These are phyloP conservation scores for Urosaurus nigricauda DNA, from an alignment of 2,797 vertebrate species.

Conservation along the genomic window DNA sequence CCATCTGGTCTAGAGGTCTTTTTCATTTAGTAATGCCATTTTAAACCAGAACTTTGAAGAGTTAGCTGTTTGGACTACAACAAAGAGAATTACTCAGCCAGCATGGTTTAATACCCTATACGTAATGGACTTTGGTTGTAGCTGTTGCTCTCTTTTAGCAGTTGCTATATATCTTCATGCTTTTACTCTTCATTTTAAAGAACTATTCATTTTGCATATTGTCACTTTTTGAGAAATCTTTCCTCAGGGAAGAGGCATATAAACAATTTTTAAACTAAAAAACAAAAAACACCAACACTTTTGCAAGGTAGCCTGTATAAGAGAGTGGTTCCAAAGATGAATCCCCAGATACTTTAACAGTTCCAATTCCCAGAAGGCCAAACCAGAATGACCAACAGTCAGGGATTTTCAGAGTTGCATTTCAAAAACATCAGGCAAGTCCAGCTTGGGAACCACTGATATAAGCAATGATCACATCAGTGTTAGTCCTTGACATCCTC, in stretches of 20 bases:
- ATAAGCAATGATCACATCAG: not conserved
- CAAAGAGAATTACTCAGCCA: too few relatives aligned
- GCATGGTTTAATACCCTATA: too few relatives aligned
- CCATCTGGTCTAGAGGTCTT: not conserved
- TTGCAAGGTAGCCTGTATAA: not conserved
- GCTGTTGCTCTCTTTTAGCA: not conserved
- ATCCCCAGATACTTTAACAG: not conserved
- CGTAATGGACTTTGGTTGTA: not conserved
- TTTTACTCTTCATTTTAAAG: not conserved
- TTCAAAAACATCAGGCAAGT: not conserved
- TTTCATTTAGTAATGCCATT: not conserved
- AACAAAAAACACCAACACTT: not conserved
- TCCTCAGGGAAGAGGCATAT: not conserved
- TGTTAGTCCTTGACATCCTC: not conserved
- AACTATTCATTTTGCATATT: not conserved
- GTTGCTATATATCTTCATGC: not conserved
- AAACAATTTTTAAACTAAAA: not conserved
- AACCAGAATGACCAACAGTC: not conserved
- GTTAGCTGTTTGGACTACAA: too few relatives aligned
- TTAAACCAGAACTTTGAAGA: not conserved
- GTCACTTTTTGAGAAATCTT: not conserved
- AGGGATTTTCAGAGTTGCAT: not conserved
- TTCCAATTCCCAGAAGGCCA: not conserved
- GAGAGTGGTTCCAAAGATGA: not conserved
- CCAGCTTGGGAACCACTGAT: not conserved